These are phyloP conservation scores for Pseudonaja textilis DNA, from an alignment of 2,113 vertebrate genomes.

Conservation along the genomic window DNA sequence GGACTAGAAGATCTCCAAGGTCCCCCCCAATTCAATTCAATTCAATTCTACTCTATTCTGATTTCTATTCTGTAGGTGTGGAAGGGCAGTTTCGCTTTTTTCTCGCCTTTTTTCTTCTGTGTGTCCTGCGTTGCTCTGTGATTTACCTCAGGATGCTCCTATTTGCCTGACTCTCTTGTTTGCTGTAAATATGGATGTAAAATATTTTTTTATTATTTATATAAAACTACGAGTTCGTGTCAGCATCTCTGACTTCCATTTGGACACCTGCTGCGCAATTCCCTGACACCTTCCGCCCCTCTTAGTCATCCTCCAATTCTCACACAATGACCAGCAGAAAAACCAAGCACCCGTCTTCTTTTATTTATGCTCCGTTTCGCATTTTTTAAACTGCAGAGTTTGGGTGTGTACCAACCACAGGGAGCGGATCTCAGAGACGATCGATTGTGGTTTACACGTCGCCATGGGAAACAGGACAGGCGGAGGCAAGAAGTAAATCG, in stretches of 20 bases:
- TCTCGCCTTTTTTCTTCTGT: no score
- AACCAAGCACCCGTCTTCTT: background rate
- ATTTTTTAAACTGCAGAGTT: background rate
- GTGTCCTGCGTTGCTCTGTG: no score
- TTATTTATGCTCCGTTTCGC: background rate
- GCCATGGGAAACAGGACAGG: background rate
- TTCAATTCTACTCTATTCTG: no score
- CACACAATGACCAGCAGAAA: background rate
- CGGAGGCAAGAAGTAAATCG: background rate
- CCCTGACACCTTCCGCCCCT: background rate
- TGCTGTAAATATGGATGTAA: background rate
- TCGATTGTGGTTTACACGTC: background rate
- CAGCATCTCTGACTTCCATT: background rate
- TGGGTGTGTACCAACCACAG: background rate
- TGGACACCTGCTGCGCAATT: background rate
- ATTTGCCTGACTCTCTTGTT: background rate
- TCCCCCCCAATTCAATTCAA: no score
- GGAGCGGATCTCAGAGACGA: background rate
- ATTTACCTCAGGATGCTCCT: no score
- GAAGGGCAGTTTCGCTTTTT: no score
- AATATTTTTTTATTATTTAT: background rate
- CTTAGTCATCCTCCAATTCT: background rate
- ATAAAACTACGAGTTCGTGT: background rate
- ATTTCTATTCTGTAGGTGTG: no score
- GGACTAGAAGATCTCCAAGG: no score